Evolutionary conservation across 2,888 invertebrate species (phyloP).

Genomic region (Stenotaenia linearis): DNA sequence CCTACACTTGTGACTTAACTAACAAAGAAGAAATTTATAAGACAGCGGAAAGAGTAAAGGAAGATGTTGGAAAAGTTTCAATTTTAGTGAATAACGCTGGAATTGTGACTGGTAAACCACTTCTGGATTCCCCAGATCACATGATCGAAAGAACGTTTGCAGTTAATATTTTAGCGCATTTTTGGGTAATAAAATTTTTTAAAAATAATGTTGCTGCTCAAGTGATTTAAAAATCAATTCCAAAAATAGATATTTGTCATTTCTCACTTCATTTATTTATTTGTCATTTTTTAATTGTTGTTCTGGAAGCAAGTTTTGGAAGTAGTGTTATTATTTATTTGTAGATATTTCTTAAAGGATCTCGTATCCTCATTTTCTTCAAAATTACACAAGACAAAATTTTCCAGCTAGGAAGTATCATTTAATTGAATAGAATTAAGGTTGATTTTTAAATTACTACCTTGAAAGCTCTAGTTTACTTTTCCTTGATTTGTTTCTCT

Average conservation of each 20-base stretch:
- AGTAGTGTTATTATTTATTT: background rate
- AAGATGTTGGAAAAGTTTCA: conserved; percentile 73
- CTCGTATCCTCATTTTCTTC: no score
- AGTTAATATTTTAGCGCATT: conserved; percentile 83
- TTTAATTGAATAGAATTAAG: no score
- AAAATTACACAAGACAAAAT: no score
- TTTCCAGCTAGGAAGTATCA: no score
- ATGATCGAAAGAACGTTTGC: conserved; percentile 80
- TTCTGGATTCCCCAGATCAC: conserved; percentile 77
- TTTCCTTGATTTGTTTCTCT: no score
- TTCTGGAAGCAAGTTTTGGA: background rate
- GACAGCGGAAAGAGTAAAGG: conserved; percentile 64
- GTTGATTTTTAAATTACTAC: no score
- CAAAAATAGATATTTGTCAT: no score
- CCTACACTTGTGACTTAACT: conserved; percentile 76
- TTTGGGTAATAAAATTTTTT: conserved; percentile 65
- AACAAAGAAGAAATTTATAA: conserved; percentile 73
- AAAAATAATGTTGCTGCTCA: no score
- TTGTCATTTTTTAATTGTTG: background rate
- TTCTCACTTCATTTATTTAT: background rate
- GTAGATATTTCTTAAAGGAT: no score
- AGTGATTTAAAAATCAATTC: no score
- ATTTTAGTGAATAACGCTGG: conserved; percentile 86
- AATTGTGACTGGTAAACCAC: conserved; percentile 71
- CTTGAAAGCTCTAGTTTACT: no score